Percentiles rank a stretch among this genome's conserved stretches.
Conservation (phyloP, 2,113 vertebrate genomes). For the Notothenia coriiceps region DNA sequence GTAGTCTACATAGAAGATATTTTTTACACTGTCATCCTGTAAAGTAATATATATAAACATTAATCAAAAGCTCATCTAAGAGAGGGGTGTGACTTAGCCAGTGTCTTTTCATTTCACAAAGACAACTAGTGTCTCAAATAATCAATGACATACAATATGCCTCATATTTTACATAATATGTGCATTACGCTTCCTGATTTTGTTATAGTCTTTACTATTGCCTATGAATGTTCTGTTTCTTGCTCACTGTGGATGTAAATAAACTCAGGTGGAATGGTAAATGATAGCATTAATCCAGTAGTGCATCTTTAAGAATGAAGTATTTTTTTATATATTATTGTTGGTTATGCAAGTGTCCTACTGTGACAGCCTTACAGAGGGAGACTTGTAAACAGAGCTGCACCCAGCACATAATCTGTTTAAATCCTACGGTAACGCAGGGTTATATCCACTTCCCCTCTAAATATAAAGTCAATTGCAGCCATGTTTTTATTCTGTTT, state of each 20-base stretch:
- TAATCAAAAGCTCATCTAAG: not conserved
- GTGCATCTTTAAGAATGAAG: slow-evolving; percentile 58
- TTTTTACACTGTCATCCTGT: not conserved
- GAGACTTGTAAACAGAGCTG: slow-evolving; percentile 62
- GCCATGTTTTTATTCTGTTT: slow-evolving; percentile 38
- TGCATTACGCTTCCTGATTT: slow-evolving; percentile 28
- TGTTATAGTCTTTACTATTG: slow-evolving; percentile 17
- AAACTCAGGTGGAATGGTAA: slow-evolving; percentile 11
- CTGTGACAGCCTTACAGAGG: slow-evolving; percentile 70
- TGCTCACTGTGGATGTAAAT: slow-evolving; percentile 18
- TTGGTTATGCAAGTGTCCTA: slow-evolving; percentile 55
- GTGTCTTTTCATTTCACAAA: slow-evolving; percentile 33
- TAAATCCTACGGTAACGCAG: slow-evolving; percentile 72
- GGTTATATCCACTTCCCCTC: slow-evolving; percentile 66
- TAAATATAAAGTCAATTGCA: slow-evolving; percentile 61
- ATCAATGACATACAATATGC: slow-evolving; percentile 21
- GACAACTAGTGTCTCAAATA: slow-evolving; percentile 11
- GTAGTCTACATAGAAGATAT: slow-evolving; percentile 10
- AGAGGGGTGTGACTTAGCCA: slow-evolving; percentile 9
- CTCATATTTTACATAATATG: slow-evolving; percentile 33
- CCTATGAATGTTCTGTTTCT: slow-evolving; percentile 25
- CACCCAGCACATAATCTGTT: slow-evolving; percentile 71
- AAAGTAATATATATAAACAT: not conserved
- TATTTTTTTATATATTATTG: slow-evolving; percentile 10
- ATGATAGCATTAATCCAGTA: slow-evolving; percentile 21